Evolutionary conservation across 2,113 vertebrate genomes (phyloP).

Genomic region (Nycticebus coucang): DNA sequence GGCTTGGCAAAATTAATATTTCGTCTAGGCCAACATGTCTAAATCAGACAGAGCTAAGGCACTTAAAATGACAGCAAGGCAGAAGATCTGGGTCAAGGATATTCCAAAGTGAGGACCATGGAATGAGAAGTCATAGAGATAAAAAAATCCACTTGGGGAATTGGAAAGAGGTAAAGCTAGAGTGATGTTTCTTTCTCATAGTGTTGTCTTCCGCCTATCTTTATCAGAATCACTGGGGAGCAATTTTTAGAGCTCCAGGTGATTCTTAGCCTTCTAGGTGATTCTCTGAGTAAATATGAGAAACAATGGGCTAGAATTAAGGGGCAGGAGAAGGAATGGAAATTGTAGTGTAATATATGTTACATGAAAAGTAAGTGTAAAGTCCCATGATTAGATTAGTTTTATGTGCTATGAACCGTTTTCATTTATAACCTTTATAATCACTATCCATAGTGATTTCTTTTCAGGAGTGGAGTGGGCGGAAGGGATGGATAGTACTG

Average conservation of each 20-base stretch:
- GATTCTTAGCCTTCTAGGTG: constrained; percentile 10
- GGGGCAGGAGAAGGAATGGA: not conserved
- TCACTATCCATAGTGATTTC: not conserved
- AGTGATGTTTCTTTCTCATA: not conserved
- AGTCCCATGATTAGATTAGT: not conserved
- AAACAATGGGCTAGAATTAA: not conserved
- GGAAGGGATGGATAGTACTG: not conserved
- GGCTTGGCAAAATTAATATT: not conserved
- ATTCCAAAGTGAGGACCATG: not conserved
- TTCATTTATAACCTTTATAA: constrained; percentile 38
- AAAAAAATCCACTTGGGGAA: not conserved
- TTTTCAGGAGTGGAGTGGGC: not conserved
- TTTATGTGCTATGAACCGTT: not conserved
- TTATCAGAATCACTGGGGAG: constrained; percentile 16
- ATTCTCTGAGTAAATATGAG: not conserved
- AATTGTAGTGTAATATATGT: not conserved
- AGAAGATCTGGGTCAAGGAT: not conserved
- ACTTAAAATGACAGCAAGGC: not conserved
- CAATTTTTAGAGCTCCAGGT: not conserved
- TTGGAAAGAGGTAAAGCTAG: not conserved
- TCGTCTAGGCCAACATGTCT: too few relatives aligned
- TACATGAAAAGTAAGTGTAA: not conserved
- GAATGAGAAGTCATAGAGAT: not conserved
- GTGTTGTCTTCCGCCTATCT: not conserved
- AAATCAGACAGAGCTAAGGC: not conserved